Base-by-base conservation (phyloP, 2,888 invertebrate genomes). In the Cheilosia variabilis region DNA sequence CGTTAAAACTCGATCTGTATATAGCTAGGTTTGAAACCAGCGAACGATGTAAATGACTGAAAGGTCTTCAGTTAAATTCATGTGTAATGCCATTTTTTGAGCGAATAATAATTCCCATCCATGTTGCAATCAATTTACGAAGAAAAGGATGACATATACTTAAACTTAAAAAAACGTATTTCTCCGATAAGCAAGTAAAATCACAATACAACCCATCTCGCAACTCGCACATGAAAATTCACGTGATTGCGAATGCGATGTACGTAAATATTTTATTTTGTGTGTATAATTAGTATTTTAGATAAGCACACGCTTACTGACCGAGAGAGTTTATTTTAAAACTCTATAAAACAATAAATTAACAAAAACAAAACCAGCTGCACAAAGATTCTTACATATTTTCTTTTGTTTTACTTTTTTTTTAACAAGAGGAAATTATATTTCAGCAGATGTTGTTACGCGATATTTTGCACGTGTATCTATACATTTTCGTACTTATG, bases 281-380 rank as follows among this genome's bases (percentile, higher is more conserved):
- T n/a, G 17, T 7, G 9, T 47, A 52, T 57, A 69, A 53, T 27
- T 17, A 22, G 68, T 68, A 52, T 50, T 77, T 68, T 31, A 34
- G 41, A 27, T 37, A 53, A 47, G 45, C 37, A 3, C 45, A 17
- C 45, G 7, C 45, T 47, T 47, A 47, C n/a, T 47, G 45, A 47
- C 17, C 45, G 7, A 47, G 17, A 17, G 45, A 15, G 31, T 55
- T 55, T 55, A 55, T 55, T 55, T 55, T 31, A 55, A 55, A 55
- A 27, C 55, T 27, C 15, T 7, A 31, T 31, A 31, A 55, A 55
- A 55, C 27, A 55, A 55, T 55, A 55, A n/a, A 17, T 7, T 45
- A 45, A 55, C 15, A 24, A 31, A 31, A 27, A n/a, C 17, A 22
- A 24, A n/a, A 17, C 55, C 31, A 27, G 31, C 4, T 31, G 27